Conservation (phyloP, 2,888 invertebrate genomes). For the Latrodectus elegans region DNA sequence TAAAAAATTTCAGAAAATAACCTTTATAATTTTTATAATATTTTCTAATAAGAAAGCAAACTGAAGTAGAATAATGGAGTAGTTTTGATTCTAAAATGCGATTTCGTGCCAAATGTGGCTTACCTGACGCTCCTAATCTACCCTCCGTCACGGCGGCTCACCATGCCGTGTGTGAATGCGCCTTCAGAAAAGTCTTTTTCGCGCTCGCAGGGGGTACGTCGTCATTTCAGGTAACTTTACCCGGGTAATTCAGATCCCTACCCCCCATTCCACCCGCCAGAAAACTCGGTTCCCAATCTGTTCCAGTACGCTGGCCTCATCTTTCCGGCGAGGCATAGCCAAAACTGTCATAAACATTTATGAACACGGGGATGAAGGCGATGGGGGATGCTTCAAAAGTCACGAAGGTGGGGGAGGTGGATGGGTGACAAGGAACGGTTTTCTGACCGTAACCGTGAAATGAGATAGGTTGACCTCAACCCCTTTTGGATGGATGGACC, state of each 20-base stretch:
- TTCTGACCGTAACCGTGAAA: conserved; percentile 69
- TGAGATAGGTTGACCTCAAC: conserved; percentile 68
- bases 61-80: too few relatives aligned
- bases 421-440: conserved; percentile 32
- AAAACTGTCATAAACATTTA: conserved; percentile 70
- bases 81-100: neutral
- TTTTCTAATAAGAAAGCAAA: too few relatives aligned
- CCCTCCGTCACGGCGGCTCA: conserved; percentile 55
- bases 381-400: conserved; percentile 2
- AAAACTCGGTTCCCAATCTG: conserved; percentile 67
- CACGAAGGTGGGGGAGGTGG: neutral
- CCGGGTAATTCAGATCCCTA: conserved; percentile 60
- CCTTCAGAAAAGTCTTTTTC: conserved; percentile 64
- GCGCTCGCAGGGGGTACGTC: conserved; percentile 42
- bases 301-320: conserved; percentile 66
- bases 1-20: too few relatives aligned
- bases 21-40: too few relatives aligned
- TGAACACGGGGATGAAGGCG: conserved; percentile 60
- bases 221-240: conserved; percentile 69
- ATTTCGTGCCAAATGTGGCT: conserved; percentile 47
- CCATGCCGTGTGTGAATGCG: conserved; percentile 38
- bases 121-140: conserved; percentile 31
- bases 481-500: conserved; percentile 59
- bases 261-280: conserved; percentile 5
- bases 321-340: conserved; percentile 64